These are phyloP conservation scores for Cololabis saira DNA, from an alignment of 2,113 vertebrate genomes.

Conservation along the genomic window DNA sequence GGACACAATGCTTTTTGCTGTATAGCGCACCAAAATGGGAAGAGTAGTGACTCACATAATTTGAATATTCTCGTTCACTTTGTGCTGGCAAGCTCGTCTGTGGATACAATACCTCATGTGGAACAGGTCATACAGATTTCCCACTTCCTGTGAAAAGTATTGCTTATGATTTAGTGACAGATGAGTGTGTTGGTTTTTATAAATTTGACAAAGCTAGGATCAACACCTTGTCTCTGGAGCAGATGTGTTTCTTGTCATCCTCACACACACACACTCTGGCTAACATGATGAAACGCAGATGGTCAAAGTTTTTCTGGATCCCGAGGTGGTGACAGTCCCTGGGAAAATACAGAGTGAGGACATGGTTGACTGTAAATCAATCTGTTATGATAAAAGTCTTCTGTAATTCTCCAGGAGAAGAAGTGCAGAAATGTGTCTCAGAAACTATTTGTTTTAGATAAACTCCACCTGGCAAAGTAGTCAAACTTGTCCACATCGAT, in stretches of 20 bases:
- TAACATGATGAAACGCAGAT: conserved; percentile 90
- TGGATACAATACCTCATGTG: conserved; percentile 91
- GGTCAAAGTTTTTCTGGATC: conserved; percentile 94
- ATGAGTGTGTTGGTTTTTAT: not conserved
- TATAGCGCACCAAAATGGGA: not conserved
- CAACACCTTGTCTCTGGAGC: conserved; percentile 91
- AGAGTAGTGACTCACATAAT: conserved; percentile 85
- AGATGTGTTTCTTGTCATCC: conserved; percentile 84
- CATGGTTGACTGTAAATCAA: not conserved
- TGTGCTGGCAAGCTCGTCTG: conserved; percentile 94
- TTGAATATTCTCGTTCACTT: conserved; percentile 91
- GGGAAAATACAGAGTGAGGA: not conserved
- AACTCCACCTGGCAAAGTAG: conserved; percentile 92
- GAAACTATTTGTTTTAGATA: not conserved
- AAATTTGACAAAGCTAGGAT: too few species aligned
- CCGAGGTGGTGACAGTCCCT: conserved; percentile 96
- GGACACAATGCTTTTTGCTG: not conserved
- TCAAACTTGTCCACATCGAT: conserved; percentile 99
- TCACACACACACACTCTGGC: conserved; percentile 87
- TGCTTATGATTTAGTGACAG: not conserved
- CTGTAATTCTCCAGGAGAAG: too few species aligned
- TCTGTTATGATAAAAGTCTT: not conserved
- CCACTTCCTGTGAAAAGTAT: conserved; percentile 85
- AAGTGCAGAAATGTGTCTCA: too few species aligned
- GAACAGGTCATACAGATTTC: conserved; percentile 95